Evolutionary conservation across 2,888 invertebrate species (phyloP).

Genomic region (Monoplex corrugatus): DNA sequence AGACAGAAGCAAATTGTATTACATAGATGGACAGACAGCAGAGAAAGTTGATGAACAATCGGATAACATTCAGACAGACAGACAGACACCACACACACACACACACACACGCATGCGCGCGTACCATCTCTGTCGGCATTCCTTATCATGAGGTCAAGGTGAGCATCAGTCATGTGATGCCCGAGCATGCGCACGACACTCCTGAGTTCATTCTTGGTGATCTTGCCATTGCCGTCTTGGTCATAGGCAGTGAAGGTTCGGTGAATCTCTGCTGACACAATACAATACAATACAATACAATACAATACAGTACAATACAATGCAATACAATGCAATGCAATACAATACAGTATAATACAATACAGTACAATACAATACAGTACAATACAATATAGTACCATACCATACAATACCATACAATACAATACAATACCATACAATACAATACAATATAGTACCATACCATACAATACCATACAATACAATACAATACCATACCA

Average conservation of each 20-base stretch:
- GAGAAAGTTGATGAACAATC: not conserved
- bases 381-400: too few relatives aligned
- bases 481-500: too few relatives aligned
- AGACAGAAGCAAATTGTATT: too few relatives aligned
- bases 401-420: too few relatives aligned
- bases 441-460: too few relatives aligned
- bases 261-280: constrained; percentile 50
- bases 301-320: not conserved
- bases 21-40: not conserved
- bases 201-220: constrained; percentile 49
- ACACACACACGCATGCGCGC: not conserved
- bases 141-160: constrained; percentile 49
- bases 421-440: too few relatives aligned
- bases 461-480: too few relatives aligned
- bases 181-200: constrained; percentile 47
- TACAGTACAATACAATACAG: too few relatives aligned
- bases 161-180: constrained; percentile 47
- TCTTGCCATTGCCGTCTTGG: constrained; percentile 52
- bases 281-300: not conserved
- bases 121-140: constrained; percentile 52
- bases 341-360: not conserved
- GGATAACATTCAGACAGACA: not conserved
- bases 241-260: constrained; percentile 52
- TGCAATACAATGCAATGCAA: not conserved
- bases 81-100: not conserved